phyloP scores from a whole-genome alignment of 2,797 vertebrate genomes.

The Spea hammondii region DNA sequence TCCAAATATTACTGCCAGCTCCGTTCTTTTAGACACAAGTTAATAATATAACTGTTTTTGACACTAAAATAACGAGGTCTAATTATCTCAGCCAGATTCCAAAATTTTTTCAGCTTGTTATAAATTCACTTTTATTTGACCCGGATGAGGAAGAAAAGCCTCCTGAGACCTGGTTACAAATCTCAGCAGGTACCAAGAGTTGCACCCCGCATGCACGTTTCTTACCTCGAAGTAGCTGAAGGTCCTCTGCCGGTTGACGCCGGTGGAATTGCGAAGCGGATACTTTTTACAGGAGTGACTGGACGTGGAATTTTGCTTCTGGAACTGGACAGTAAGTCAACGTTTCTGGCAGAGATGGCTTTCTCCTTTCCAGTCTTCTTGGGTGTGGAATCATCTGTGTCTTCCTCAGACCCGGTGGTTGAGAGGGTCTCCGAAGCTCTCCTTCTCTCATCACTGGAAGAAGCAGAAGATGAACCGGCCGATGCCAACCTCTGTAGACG shows the following conservation, averaged over 20 bases:
- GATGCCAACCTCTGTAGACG: conserved; percentile 80
- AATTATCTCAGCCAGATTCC: too few species aligned
- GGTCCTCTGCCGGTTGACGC: conserved; percentile 58
- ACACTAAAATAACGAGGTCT: too few species aligned
- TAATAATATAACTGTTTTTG: too few species aligned
- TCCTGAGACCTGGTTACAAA: background rate
- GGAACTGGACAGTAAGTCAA: conserved; percentile 60
- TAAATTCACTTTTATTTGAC: too few species aligned
- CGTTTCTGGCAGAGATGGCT: conserved; percentile 50
- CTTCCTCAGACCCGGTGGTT: conserved; percentile 86
- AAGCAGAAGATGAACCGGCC: conserved; percentile 78
- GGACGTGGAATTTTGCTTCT: conserved; percentile 86
- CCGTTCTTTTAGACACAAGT: too few species aligned
- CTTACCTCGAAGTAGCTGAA: conserved; percentile 74
- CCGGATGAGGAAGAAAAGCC: background rate
- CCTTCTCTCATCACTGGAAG: conserved; percentile 82
- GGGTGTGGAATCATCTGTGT: conserved; percentile 76
- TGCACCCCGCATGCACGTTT: background rate
- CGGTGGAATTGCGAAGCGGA: accelerated
- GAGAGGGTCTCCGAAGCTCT: conserved; percentile 84
- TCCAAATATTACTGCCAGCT: too few species aligned
- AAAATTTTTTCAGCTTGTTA: too few species aligned
- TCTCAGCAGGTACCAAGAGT: background rate
- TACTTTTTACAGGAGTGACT: conserved; percentile 62
- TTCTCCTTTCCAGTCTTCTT: conserved; percentile 61